These are phyloP conservation scores for Teleiodes luculella DNA, from an alignment of 2,888 invertebrate species.

Conservation along the genomic window DNA sequence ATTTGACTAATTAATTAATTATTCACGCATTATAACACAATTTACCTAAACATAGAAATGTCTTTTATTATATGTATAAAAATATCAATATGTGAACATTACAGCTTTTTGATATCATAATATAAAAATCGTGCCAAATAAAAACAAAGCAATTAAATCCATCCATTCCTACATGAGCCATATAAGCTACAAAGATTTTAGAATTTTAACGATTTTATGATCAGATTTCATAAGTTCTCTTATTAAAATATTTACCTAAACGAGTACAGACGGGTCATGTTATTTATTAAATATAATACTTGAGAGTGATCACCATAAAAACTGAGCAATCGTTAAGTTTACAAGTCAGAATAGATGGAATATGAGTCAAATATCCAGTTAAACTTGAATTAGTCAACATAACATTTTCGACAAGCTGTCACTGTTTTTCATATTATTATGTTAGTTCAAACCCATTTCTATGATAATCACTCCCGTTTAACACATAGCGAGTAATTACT, in stretches of 20 bases:
- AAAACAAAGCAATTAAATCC: not conserved
- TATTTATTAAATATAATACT: no score
- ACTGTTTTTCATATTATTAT: no score
- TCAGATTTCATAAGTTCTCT: no score
- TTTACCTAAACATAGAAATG: slow-evolving; percentile 39
- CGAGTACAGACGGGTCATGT: no score
- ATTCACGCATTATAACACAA: slow-evolving; percentile 33
- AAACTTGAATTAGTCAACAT: no score
- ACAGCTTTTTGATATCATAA: not conserved
- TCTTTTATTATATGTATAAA: slow-evolving; percentile 70
- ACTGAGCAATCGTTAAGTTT: no score
- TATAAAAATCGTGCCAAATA: not conserved
- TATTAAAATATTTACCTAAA: slow-evolving; percentile 2
- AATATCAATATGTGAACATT: slow-evolving; percentile 50
- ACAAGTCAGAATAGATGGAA: no score
- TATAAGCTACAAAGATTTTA: not conserved
- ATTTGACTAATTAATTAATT: slow-evolving; percentile 22
- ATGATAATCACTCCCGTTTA: no score
- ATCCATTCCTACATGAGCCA: not conserved
- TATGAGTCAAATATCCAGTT: no score
- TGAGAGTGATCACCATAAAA: no score
- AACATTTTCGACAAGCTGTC: no score
- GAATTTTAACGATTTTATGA: not conserved
- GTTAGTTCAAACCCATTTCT: no score
- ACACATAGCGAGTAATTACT: not conserved